phyloP scores from a whole-genome alignment of 2,888 invertebrate genomes.

The Antheraea yamamai region DNA sequence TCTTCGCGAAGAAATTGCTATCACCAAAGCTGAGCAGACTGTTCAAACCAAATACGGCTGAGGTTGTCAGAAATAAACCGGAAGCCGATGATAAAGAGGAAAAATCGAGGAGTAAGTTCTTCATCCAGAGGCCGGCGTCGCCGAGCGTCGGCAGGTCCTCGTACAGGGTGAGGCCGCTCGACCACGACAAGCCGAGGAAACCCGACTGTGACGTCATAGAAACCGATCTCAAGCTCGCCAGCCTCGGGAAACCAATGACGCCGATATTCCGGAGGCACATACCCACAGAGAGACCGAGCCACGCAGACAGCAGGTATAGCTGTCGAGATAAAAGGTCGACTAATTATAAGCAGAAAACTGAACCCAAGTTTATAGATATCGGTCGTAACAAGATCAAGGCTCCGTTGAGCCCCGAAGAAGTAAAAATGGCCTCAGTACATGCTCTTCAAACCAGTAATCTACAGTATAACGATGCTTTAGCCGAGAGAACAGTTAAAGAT shows the following conservation, averaged over 20 bases:
- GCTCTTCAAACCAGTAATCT: conserved; percentile 41
- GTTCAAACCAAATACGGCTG: conserved; percentile 62
- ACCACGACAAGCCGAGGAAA: conserved; percentile 33
- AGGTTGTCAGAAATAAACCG: conserved; percentile 49
- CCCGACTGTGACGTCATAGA: conserved; percentile 53
- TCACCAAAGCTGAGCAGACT: conserved; percentile 73
- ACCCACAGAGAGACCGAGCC: conserved; percentile 54
- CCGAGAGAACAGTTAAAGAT: conserved; percentile 26
- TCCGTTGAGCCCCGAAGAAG: conserved; percentile 29
- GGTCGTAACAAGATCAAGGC: conserved; percentile 60
- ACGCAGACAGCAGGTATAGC: conserved; percentile 68
- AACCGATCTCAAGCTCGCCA: conserved; percentile 67
- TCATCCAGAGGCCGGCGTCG: conserved; percentile 64
- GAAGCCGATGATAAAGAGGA: conserved; percentile 54
- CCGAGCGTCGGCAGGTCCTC: conserved; percentile 51
- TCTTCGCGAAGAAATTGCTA: conserved; percentile 67
- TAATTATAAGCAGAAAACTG: conserved; percentile 46
- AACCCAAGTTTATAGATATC: conserved; percentile 54
- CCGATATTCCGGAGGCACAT: conserved; percentile 68
- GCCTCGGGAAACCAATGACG: conserved; percentile 75
- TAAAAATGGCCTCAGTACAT: conserved; percentile 42
- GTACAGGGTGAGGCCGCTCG: conserved; percentile 59
- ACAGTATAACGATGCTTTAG: conserved; percentile 37
- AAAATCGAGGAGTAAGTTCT: conserved; percentile 71
- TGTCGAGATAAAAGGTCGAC: conserved; percentile 55